These are phyloP conservation scores for Hemitrygon akajei DNA, from an alignment of 2,797 vertebrate species.

Conservation along the genomic window DNA sequence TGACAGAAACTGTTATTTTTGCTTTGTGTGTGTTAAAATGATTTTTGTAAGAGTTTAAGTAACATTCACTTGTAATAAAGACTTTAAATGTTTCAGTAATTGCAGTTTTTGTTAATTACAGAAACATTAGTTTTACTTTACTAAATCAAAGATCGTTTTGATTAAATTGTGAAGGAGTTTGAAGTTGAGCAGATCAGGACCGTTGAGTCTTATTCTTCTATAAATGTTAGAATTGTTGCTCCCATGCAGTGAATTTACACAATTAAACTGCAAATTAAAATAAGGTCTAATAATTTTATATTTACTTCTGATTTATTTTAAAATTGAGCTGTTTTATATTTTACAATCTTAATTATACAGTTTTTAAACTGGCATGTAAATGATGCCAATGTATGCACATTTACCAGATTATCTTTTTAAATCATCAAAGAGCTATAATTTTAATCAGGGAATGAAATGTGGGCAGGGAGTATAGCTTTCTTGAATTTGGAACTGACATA, in stretches of 20 bases:
- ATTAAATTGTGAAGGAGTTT: background rate
- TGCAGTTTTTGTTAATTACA: background rate
- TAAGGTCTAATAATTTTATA: background rate
- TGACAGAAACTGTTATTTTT: background rate
- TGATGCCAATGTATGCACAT: background rate
- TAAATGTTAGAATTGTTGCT: background rate
- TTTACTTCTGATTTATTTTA: background rate
- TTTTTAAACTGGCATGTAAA: background rate
- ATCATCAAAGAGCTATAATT: background rate
- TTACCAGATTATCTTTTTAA: constrained; percentile 2
- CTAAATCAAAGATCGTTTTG: background rate
- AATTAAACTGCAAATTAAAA: background rate
- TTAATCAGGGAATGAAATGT: background rate
- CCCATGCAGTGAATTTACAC: no score
- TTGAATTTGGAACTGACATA: background rate
- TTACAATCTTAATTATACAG: background rate
- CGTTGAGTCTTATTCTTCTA: no score
- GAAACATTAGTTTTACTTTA: background rate
- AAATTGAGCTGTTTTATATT: background rate
- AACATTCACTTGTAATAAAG: background rate
- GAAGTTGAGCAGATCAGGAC: background rate
- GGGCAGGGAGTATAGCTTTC: background rate
- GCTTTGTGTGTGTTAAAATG: background rate
- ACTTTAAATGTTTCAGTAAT: background rate
- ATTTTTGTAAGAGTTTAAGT: background rate